These are phyloP conservation scores for Magallana angulata DNA, from an alignment of 1,140 invertebrate genomes.

Conservation along the genomic window DNA sequence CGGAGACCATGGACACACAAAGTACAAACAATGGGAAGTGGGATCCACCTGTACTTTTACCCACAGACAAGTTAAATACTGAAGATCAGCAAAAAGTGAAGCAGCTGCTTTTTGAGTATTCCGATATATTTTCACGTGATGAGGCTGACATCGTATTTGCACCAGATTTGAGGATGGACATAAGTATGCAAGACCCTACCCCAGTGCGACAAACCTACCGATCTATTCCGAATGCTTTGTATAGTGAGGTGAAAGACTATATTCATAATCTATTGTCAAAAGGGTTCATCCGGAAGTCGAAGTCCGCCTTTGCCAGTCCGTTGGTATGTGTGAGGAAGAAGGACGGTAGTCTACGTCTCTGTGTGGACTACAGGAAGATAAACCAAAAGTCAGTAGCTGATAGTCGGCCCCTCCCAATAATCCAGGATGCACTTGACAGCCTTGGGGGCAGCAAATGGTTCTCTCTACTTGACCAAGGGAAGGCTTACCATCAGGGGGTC, in stretches of 20 bases:
- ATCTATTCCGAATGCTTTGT: constrained; percentile 53
- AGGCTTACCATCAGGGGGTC: constrained; percentile 63
- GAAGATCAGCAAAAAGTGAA: not conserved
- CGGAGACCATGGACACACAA: not conserved
- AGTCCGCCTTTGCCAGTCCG: constrained; percentile 43
- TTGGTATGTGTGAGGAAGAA: constrained; percentile 57
- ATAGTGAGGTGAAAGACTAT: constrained; percentile 61
- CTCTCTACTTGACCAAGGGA: constrained; percentile 56
- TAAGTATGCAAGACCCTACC: constrained; percentile 42
- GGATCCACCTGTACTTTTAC: constrained; percentile 33
- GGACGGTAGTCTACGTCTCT: constrained; percentile 56
- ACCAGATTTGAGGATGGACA: constrained; percentile 48
- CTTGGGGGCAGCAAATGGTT: constrained; percentile 54
- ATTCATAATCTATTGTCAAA: not conserved
- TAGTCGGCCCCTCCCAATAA: constrained; percentile 43
- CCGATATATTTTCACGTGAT: constrained; percentile 1
- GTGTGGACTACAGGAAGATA: constrained; percentile 60
- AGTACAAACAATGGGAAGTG: not conserved
- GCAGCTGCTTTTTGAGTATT: not conserved
- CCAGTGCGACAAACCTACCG: constrained; percentile 47
- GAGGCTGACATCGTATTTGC: constrained; percentile 18
- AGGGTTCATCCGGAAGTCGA: too few species aligned
- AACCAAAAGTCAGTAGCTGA: constrained; percentile 51
- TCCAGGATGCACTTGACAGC: constrained; percentile 50
- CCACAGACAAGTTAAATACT: not conserved